Evolutionary conservation across 2,888 invertebrate species (phyloP), one percentile per base, ranked within the genome.

Genomic region (Aethes cnicana): DNA sequence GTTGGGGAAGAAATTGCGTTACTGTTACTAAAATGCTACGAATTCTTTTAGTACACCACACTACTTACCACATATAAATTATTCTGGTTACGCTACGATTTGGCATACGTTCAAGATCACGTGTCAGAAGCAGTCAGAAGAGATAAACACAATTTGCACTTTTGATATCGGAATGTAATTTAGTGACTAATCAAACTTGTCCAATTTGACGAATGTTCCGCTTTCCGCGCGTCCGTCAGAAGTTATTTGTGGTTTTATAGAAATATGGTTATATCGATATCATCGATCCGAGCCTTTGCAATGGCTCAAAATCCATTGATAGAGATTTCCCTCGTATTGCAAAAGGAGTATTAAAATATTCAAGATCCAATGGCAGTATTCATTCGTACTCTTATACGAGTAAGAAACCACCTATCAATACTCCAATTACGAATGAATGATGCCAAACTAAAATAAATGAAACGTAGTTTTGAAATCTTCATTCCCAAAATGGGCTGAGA

Each of bases 131-230:
- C 9, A 21, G 12, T 21, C 20, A 37, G 14, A 21, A 16, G 21
- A 16, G 16, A 14, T 16, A 16, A 21, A 36, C 11, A 28, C 21
- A 21, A 21, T 21, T 17, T 18, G 11, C 11, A 18, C 17, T 37
- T 36, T 36, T 36, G n/a, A 7, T 21, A 4, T 18, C 7, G 28
- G 7, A 11, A 5, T 41, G 17, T 16, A 47, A 9, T 36, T 47
- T 36, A 9, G 36, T 28, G 28, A 28, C 14, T 47, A 26, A 47
- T 47, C 47, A 28, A 47, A 28, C 3, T 37, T 47, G 28, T 14
- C n/a, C 18, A 35, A 20, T 35, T 47, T 20, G n/a, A 20, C n/a
- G 16, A 47, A 33, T 32, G 17, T 11, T 26, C 5, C 8, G 8
- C n/a, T n/a, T n/a, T n/a, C n/a, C n/a, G n/a, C n/a, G n/a, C n/a